phyloP scores from a whole-genome alignment of 1,140 invertebrate genomes.

The Paralvinella palmiformis region DNA sequence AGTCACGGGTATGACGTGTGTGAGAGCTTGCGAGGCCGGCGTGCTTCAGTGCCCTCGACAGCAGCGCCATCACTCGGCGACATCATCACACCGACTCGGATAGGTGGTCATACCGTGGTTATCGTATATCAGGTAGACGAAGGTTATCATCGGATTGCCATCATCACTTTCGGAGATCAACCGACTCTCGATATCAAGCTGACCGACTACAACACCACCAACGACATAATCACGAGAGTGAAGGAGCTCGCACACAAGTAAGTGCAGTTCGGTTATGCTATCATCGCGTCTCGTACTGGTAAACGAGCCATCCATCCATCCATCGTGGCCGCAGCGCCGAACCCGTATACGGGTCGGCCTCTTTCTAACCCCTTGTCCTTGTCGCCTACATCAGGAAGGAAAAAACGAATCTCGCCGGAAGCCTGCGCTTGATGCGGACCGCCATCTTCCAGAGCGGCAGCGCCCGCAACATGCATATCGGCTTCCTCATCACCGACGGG shows the following conservation, averaged over 20 bases:
- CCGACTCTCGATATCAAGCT: background rate
- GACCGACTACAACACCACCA: background rate
- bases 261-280: background rate
- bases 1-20: no score
- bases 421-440: background rate
- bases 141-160: no score
- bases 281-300: background rate
- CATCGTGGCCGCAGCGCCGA: background rate
- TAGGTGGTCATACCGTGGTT: no score
- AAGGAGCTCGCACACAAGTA: background rate
- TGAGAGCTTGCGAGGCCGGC: no score
- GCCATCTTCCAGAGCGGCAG: background rate
- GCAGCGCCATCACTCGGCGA: no score
- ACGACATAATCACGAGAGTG: background rate
- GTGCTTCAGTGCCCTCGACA: no score
- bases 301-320: background rate
- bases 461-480: background rate
- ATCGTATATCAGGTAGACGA: no score
- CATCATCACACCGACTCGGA: no score
- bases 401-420: background rate
- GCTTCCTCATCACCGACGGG: conserved; percentile 6
- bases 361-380: background rate
- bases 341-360: background rate
- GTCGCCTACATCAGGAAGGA: background rate
- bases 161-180: background rate